phyloP scores from a whole-genome alignment of 2,888 invertebrate genomes.

The Alviniconcha strummeri region DNA sequence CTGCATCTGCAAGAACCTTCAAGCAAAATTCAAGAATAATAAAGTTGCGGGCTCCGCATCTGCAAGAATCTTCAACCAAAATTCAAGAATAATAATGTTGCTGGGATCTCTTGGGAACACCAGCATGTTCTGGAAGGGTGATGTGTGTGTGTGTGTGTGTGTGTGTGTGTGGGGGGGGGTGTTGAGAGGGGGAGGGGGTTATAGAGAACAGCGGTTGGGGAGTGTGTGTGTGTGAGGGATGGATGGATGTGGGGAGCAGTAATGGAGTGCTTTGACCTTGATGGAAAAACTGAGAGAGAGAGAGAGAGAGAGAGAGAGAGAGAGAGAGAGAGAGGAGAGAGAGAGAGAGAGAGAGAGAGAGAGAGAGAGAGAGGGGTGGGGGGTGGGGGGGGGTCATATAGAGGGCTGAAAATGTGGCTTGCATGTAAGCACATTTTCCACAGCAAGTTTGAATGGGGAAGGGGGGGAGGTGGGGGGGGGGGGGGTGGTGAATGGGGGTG shows the following conservation, averaged over 20 bases:
- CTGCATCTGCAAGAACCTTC: too few relatives aligned
- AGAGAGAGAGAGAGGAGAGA: not conserved
- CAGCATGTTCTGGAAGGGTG: too few relatives aligned
- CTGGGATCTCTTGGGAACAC: too few relatives aligned
- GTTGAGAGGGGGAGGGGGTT: not conserved
- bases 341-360: constrained; percentile 11
- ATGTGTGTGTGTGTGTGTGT: not conserved
- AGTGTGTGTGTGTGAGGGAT: too few relatives aligned
- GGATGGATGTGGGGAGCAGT: too few relatives aligned
- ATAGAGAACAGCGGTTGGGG: too few relatives aligned
- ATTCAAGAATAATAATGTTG: too few relatives aligned
- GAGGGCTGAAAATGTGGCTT: not conserved
- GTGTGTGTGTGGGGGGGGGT: not conserved
- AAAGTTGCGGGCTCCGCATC: too few relatives aligned
- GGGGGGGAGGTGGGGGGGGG: not conserved
- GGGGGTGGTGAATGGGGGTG: not conserved
- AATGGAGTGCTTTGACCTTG: too few relatives aligned
- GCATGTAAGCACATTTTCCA: not conserved
- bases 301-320: not conserved
- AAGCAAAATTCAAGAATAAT: too few relatives aligned
- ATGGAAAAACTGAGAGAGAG: too few relatives aligned
- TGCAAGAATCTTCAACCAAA: too few relatives aligned
- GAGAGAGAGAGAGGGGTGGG: not conserved
- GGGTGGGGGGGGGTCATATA: not conserved
- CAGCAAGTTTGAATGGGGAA: not conserved